Base-by-base conservation (phyloP, 2,113 vertebrate species). In the Lophochroa leadbeateri region DNA sequence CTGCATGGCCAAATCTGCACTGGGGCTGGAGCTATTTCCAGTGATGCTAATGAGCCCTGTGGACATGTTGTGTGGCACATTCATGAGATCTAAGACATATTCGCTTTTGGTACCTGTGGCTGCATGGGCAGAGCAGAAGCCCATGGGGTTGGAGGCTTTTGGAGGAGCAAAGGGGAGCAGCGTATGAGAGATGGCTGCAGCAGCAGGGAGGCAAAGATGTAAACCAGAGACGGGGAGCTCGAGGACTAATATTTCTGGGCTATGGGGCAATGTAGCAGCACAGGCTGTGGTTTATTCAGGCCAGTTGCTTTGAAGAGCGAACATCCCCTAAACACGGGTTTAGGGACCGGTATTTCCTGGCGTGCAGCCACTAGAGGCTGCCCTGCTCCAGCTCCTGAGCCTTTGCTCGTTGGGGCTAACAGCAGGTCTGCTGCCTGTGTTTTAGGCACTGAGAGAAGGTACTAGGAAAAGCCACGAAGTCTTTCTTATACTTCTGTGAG, bases 361-460 rank as follows among this genome's bases (percentile, higher is more conserved):
- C 91, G 53, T 39, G 52, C 70, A 91, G 96, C 96, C 95, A 91
- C 95, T 94, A 94, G 92, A 92, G 94, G 94, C 77, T 92, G 88
- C 92, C 86, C 96, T 95, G 95, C 92, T 82, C 94, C 95, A 92
- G 83, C 94, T 88, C 61, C 95, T 94, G 94, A 94, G 92, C 94
- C 47, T 28, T 27, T 2, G 3, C 37, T 60, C 3, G 3, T 10
- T 1, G 35, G 24, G 20, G 52, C 70, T 12, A 8, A 5, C 23
- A 6, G 35, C 60, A 6, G 43, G 67, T 37, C 14, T 6, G 14
- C 71, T 81, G 53, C 28, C 63, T 24, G 39, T 3, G 35, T 11
- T 46, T 39, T 8, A 31, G 44, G 20, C 17, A 6, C 11, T 4
- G 2, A 7, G 14, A 49, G 23, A 63, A 68, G 41, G 28, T 2